Evolutionary conservation across 2,113 vertebrate genomes (phyloP), one percentile per base, ranked within the genome.

Genomic region (Gnathonemus echidnorhynchus): DNA sequence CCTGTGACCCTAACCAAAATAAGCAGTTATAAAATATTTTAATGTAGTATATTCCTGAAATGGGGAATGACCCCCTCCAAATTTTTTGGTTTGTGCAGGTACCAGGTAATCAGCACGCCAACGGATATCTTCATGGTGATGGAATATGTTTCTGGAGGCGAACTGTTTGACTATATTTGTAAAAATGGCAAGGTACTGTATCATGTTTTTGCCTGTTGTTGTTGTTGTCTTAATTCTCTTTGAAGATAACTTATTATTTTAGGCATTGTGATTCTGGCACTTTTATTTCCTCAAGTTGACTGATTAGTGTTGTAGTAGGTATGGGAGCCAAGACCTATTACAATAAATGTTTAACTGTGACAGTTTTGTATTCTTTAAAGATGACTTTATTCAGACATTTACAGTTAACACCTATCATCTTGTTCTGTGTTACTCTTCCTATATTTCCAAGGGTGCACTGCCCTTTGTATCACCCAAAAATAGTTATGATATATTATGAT

Each of bases 101-200:
- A 99, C 95, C 98, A 99, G 93, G 98, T 99, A 93, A 99, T 99
- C 93, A 99, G 98, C 96, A 99, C 98, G 92, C 98, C 98, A 13
- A 99, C 98, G 91, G 98, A 99, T 94, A 99, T 99, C 95, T 99
- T 99, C 95, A 99, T 99, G 98, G 98, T 99, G 92, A 99, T 99
- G 98, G 98, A 99, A 90, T 99, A 99, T 93, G 98, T 99, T 93
- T 98, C 98, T 31, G 98, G 98, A 91, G 98, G 98, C 93, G 98
- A 99, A 94, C 96, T 99, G 62, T 99, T 99, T 91, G 98, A 99
- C 96, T 99, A 99, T 95, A 99, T 99, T 95, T 99, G 98, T 96
- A 99, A 99, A 96, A 99, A 99, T 95, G 98, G 98, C 95, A 98
- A 98, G 97, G 98, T 99, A 97, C 96, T 94, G 74, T 9, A 15